Evolutionary conservation across 1,140 invertebrate species (phyloP).

Genomic region (Lithobius niger): DNA sequence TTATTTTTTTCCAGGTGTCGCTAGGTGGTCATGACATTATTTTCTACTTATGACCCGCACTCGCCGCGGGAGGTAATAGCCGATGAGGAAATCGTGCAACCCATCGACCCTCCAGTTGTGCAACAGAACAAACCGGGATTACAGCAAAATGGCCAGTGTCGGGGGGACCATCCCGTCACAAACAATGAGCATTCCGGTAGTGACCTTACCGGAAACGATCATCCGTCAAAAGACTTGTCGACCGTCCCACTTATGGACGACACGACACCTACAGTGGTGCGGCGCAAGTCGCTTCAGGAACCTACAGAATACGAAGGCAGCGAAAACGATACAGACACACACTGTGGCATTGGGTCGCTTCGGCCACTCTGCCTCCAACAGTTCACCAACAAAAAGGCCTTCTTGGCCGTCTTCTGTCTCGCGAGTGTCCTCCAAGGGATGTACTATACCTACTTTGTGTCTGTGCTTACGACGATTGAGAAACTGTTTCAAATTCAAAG

Average conservation of each 20-base stretch:
- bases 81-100: not conserved
- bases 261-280: not conserved
- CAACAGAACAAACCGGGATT: not conserved
- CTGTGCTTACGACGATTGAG: slow-evolving; percentile 91
- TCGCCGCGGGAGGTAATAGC: too few relatives aligned
- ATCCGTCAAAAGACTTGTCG: not conserved
- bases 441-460: slow-evolving; percentile 91
- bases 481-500: slow-evolving; percentile 92
- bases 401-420: slow-evolving; percentile 72
- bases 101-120: not conserved
- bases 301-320: not conserved
- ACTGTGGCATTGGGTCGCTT: not conserved
- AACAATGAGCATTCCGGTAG: not conserved
- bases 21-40: not conserved
- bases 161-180: not conserved
- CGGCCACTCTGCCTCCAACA: not conserved
- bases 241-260: not conserved
- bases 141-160: not conserved
- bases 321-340: not conserved
- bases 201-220: not conserved
- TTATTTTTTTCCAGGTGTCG: not conserved
- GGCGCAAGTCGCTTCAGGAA: not conserved
- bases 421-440: slow-evolving; percentile 84
- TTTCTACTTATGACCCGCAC: too few relatives aligned
- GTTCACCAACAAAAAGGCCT: slow-evolving; percentile 28